Percentiles rank a stretch among this genome's conserved stretches.
phyloP scores from a whole-genome alignment of 2,113 vertebrate genomes.

The Hemicordylus capensis region DNA sequence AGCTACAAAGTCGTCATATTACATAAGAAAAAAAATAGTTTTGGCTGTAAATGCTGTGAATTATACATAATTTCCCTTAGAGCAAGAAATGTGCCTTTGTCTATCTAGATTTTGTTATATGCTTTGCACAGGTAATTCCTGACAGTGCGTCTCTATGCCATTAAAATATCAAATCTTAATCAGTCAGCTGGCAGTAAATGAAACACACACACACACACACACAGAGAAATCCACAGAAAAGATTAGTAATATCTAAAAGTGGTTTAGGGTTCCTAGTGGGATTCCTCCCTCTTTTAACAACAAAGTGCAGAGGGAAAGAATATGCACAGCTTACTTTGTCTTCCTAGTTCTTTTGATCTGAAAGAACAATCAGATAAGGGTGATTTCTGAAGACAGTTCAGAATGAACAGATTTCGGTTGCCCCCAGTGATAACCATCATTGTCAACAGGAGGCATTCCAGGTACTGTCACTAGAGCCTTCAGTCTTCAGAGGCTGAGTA shows the following conservation, averaged over 20 bases:
- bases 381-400: conserved; percentile 79
- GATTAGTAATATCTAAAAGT: conserved; percentile 77
- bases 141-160: conserved; percentile 28
- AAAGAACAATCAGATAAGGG: conserved; percentile 81
- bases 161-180: conserved; percentile 61
- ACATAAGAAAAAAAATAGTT: conserved; percentile 9
- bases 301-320: conserved; percentile 77
- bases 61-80: conserved; percentile 25
- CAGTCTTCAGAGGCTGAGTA: conserved; percentile 71
- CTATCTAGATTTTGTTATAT: conserved; percentile 43
- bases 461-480: conserved; percentile 74
- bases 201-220: too few species aligned
- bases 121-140: conserved; percentile 51
- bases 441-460: conserved; percentile 80
- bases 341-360: conserved; percentile 78
- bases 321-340: conserved; percentile 77
- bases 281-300: conserved; percentile 79
- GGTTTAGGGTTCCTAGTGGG: conserved; percentile 76
- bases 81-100: conserved; percentile 46
- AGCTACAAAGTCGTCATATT: not conserved
- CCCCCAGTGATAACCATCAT: conserved; percentile 72
- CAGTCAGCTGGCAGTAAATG: conserved; percentile 53
- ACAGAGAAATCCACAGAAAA: conserved; percentile 69
- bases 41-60: conserved; percentile 40
- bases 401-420: conserved; percentile 73